phyloP scores from a whole-genome alignment of 35 echinoderm and acorn worm species.

The Acanthaster planci region DNA sequence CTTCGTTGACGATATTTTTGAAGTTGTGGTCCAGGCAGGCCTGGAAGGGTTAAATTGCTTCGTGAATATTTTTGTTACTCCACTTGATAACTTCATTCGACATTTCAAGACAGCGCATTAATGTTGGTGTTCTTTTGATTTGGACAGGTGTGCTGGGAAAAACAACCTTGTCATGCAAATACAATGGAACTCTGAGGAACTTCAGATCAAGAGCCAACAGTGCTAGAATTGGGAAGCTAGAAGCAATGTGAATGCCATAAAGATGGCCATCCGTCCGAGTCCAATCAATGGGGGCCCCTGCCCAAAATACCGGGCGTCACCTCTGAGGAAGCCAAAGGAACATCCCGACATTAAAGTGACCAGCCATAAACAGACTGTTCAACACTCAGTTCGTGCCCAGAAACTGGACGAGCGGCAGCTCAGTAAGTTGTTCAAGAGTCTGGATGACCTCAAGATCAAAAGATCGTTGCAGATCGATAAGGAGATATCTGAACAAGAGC shows the following conservation, averaged over 20 bases:
- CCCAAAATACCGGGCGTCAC: neutral
- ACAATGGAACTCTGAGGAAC: neutral
- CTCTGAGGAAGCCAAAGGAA: constrained; percentile 18
- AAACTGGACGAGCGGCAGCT: constrained; percentile 85
- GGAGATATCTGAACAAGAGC: constrained; percentile 74
- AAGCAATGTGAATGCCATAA: too few relatives aligned
- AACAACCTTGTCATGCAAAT: too few relatives aligned
- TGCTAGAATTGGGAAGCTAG: neutral
- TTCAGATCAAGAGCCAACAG: neutral
- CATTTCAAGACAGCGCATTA: too few relatives aligned
- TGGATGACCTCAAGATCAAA: constrained; percentile 66
- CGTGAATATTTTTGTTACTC: too few relatives aligned
- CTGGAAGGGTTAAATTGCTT: too few relatives aligned
- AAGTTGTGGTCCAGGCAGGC: too few relatives aligned
- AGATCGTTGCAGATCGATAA: constrained; percentile 83
- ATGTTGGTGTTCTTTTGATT: too few relatives aligned
- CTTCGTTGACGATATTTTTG: too few relatives aligned
- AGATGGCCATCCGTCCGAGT: constrained; percentile 3
- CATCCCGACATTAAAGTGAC: constrained; percentile 58
- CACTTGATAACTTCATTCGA: too few relatives aligned
- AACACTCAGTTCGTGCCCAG: constrained; percentile 78
- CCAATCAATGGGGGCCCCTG: neutral
- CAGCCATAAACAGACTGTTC: constrained; percentile 78
- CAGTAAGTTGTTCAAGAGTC: constrained; percentile 68
- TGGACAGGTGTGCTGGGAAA: too few relatives aligned